Evolutionary conservation across 2,888 invertebrate genomes (phyloP).

Genomic region (Cephus pygmeus): DNA sequence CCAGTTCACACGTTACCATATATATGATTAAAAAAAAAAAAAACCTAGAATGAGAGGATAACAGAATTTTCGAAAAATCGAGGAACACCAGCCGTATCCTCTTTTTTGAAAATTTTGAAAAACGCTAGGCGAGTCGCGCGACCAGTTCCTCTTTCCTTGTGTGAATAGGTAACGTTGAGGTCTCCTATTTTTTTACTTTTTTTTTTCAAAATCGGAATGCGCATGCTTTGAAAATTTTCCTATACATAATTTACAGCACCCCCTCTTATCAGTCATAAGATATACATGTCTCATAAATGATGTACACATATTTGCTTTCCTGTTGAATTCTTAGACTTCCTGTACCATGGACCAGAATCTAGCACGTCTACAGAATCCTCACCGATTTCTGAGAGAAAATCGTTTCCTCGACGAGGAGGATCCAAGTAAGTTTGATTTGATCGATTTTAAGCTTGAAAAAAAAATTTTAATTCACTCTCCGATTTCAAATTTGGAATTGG

Average conservation of each 20-base stretch:
- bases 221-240: neutral
- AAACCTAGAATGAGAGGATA: neutral
- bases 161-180: neutral
- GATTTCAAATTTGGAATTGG: neutral
- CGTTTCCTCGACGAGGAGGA: conserved; percentile 66
- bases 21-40: neutral
- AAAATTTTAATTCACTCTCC: neutral
- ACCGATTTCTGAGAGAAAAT: conserved; percentile 67
- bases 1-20: neutral
- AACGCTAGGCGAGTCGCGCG: neutral
- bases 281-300: neutral
- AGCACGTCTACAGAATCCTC: conserved; percentile 68
- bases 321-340: conserved; percentile 55
- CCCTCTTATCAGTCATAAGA: neutral
- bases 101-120: neutral
- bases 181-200: neutral
- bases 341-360: conserved; percentile 67
- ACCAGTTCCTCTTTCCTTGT: neutral
- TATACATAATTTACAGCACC: neutral
- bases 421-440: conserved; percentile 54
- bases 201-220: neutral
- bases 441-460: conserved; percentile 6
- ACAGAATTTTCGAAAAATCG: neutral
- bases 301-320: conserved; percentile 7
- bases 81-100: neutral